phyloP scores from a whole-genome alignment of 2,113 vertebrate genomes.

The Ammodytes marinus region DNA sequence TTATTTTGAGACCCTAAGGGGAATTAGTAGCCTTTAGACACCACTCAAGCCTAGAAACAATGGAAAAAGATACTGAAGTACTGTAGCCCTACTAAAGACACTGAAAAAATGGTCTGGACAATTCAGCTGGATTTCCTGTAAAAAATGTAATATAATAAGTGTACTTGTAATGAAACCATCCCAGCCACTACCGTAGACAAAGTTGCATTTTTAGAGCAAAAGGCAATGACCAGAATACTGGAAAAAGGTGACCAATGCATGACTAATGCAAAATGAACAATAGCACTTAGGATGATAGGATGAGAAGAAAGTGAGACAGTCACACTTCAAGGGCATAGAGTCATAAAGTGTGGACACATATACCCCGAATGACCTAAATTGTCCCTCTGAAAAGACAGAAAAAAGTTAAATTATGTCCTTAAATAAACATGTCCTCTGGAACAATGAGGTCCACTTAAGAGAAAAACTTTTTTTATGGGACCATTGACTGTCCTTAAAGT shows the following conservation, averaged over 20 bases:
- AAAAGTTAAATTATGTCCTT: neutral
- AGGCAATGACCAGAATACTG: neutral
- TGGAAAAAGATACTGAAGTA: neutral
- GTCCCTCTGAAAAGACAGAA: neutral
- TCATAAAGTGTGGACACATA: neutral
- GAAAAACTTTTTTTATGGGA: conserved; percentile 10
- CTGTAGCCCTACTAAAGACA: neutral
- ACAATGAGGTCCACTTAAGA: conserved; percentile 8
- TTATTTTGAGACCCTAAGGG: neutral
- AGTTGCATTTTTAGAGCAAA: neutral
- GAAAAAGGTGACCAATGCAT: neutral
- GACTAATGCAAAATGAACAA: neutral
- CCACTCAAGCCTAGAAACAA: neutral
- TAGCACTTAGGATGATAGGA: neutral
- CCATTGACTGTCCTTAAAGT: neutral
- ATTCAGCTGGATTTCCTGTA: neutral
- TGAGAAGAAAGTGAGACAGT: neutral
- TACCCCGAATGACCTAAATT: neutral
- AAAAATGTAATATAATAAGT: neutral
- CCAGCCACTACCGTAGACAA: neutral
- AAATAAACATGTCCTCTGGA: neutral
- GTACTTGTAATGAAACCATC: neutral
- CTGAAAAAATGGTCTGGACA: neutral
- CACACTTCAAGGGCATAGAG: neutral
- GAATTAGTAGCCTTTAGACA: neutral